A percentile compares a stretch with the other conserved stretches of the same genome.
Conservation (phyloP, 92 coral and sea anemone genomes). For the Epizoanthus stellaris region DNA sequence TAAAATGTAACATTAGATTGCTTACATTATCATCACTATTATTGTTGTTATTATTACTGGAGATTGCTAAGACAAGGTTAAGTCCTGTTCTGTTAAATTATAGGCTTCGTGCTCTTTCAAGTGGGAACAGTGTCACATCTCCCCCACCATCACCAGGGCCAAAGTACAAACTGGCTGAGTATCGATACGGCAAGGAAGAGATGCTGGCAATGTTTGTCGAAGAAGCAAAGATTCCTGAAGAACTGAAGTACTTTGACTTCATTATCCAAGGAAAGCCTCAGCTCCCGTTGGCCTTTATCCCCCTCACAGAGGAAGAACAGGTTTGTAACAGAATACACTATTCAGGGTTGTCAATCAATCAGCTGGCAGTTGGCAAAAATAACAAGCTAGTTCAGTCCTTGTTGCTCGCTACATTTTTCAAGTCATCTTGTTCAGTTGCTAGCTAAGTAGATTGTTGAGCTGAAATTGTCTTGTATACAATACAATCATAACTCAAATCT, state of each 20-base stretch:
- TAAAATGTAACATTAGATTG: too few relatives aligned
- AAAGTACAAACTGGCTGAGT: conserved; percentile 92
- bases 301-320: conserved; percentile 97
- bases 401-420: too few relatives aligned
- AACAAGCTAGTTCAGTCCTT: too few relatives aligned
- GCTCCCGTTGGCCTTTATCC: conserved; percentile 84
- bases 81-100: not conserved
- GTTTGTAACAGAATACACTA: conserved; percentile 41
- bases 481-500: too few relatives aligned
- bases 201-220: conserved; percentile 94
- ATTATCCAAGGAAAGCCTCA: conserved; percentile 69
- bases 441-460: too few relatives aligned
- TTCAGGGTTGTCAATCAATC: not conserved
- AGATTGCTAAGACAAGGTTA: too few relatives aligned
- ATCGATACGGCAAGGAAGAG: conserved; percentile 97
- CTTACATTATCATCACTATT: too few relatives aligned
- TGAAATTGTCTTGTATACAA: too few relatives aligned
- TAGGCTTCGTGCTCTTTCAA: conserved; percentile 98
- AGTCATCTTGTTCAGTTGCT: too few relatives aligned
- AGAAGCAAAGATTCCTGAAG: conserved; percentile 74
- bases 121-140: conserved; percentile 96
- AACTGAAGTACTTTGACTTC: conserved; percentile 75
- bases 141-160: conserved; percentile 99
- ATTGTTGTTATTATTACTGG: too few relatives aligned
- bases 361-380: not conserved